Evolutionary conservation across 2,888 invertebrate genomes (phyloP).

Genomic region (Pilophorus perplexus): DNA sequence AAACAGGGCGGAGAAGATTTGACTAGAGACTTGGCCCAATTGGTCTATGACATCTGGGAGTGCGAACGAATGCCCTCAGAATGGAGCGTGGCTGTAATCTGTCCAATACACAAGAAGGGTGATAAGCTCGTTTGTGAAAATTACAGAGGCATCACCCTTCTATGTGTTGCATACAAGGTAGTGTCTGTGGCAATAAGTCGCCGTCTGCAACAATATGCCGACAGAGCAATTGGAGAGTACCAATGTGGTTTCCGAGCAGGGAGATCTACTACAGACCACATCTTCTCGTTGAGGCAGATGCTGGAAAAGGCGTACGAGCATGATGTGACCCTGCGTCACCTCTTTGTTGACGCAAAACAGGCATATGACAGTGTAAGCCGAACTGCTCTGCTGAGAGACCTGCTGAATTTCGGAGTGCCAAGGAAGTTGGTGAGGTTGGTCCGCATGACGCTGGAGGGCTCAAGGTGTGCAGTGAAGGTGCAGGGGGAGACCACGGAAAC

Average conservation of each 20-base stretch:
- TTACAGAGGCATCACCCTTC: neutral
- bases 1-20: neutral
- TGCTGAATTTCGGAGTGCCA: neutral
- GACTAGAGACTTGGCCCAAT: neutral
- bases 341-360: constrained; percentile 3
- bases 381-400: neutral
- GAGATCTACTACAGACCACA: no score
- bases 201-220: neutral
- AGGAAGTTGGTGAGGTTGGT: constrained; percentile 11
- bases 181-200: no score
- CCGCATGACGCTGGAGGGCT: no score
- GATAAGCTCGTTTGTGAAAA: constrained; percentile 7
- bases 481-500: no score
- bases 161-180: no score
- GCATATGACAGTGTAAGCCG: constrained; percentile 44
- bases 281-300: no score
- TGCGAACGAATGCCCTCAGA: no score
- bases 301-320: no score
- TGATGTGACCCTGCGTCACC: neutral
- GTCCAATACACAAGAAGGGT: constrained; percentile 14
- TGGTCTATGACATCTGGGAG: neutral
- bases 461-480: no score
- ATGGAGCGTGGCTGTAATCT: no score
- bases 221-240: neutral
- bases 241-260: no score